These are phyloP conservation scores for Lemur catta DNA, from an alignment of 2,797 vertebrate species.

Conservation along the genomic window DNA sequence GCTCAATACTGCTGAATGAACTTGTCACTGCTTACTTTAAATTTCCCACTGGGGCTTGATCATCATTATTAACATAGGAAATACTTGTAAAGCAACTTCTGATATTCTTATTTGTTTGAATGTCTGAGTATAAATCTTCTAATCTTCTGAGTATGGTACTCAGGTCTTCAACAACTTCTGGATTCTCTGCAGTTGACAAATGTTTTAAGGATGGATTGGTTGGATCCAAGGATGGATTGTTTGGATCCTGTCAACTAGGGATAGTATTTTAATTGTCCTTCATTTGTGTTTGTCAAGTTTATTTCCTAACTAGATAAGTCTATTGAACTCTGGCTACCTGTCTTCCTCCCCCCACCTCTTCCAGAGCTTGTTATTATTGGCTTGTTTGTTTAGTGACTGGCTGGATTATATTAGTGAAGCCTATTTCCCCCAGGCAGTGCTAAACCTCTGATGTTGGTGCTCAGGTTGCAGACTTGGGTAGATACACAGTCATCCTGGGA, in stretches of 20 bases:
- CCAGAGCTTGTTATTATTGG: neutral
- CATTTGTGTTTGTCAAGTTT: neutral
- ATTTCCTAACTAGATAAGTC: neutral
- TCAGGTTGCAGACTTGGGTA: neutral
- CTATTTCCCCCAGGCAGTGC: neutral
- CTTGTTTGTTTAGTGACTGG: neutral
- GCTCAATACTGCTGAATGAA: neutral
- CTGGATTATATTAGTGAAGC: neutral
- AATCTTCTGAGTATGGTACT: neutral
- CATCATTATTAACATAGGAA: neutral
- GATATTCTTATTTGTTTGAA: neutral
- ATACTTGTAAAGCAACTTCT: neutral
- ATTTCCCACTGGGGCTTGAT: neutral
- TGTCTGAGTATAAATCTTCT: neutral
- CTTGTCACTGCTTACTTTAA: neutral
- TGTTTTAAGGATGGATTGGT: neutral
- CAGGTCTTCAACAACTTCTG: neutral
- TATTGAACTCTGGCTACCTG: neutral
- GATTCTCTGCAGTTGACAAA: neutral
- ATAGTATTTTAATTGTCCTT: neutral
- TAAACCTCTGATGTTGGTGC: neutral
- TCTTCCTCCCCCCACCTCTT: neutral
- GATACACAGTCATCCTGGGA: neutral
- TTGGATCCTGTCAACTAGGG: neutral
- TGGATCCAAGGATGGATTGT: neutral